Base-by-base conservation (phyloP, 2,888 invertebrate species). In the Latheticus oryzae region DNA sequence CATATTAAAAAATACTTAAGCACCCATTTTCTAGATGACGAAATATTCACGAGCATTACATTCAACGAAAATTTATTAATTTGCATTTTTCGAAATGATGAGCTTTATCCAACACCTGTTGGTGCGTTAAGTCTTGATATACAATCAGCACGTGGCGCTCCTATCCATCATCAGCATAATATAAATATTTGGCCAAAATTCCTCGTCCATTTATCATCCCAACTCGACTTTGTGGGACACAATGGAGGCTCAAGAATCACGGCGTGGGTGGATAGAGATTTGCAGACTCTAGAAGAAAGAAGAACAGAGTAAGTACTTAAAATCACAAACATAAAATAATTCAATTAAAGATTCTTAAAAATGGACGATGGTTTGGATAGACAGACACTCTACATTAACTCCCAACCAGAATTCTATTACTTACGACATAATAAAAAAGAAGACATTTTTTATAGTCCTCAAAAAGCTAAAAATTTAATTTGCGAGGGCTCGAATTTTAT, bases 231-330 rank as follows among this genome's bases (percentile, higher is more conserved):
- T 51, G 80, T 83, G 67, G 84, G 82, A 21, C 80, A 79, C 52
- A 83, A 83, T 69, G 83, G 82, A 52, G 85, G 86, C 5, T 82
- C 85, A 5, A 83, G 83, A 65, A 79, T 87, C 53, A 82, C 85
- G 40, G 81, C 84, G 64, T 85, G 85, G 74, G 75, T 84, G 56
- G 84, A 85, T 64, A 77, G 79, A 58, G 82, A 85, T 67, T 78
- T 87, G 47, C 85, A 86, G 62, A 87, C 86, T 7, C 79, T 87
- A 73, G 85, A 87, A 79, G 87, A 87, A 73, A 85, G 85, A 67
- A 81, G 86, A 76, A 80, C 78, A 21, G 78, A 78, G 77, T 78
- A 66, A 61, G 61, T 52, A 11, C 1, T 2, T 47, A 19, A 19
- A 19, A 19, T 19, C 5, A 19, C 21, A 19, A 40, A 40, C 16